Evolutionary conservation across 2,888 invertebrate genomes (phyloP).

Genomic region (Tetranychus piercei): DNA sequence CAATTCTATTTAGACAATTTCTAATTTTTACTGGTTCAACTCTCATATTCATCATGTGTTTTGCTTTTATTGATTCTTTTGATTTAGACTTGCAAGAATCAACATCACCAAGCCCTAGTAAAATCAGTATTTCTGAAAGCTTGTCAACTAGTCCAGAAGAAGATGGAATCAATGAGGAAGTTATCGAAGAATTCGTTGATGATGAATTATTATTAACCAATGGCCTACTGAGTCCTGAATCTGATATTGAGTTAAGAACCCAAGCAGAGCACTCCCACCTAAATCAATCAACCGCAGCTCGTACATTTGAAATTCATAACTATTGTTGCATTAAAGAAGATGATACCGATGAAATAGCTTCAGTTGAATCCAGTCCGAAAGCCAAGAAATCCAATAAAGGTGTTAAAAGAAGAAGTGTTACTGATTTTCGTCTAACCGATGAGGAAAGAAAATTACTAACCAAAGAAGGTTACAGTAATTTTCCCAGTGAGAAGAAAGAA

Average conservation of each 20-base stretch:
- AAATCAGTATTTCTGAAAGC: slow-evolving; percentile 1
- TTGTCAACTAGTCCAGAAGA: not conserved
- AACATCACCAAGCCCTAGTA: slow-evolving; percentile 5
- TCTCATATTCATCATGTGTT: too few relatives aligned
- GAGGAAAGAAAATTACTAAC: slow-evolving; percentile 21
- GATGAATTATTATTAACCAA: not conserved
- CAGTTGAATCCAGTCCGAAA: not conserved
- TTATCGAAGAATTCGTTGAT: not conserved
- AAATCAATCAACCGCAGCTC: not conserved
- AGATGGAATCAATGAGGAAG: not conserved
- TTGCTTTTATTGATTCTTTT: not conserved
- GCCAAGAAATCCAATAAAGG: not conserved
- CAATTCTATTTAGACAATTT: too few relatives aligned
- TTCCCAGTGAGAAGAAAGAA: slow-evolving; percentile 18
- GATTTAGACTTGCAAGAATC: not conserved
- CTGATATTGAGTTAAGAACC: not conserved
- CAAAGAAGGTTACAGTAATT: slow-evolving; percentile 23
- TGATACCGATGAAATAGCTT: not conserved
- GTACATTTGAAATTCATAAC: not conserved
- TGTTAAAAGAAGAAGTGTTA: not conserved
- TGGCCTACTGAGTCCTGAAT: not conserved
- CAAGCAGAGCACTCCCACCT: not conserved
- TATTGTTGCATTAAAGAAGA: not conserved
- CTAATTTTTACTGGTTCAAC: too few relatives aligned
- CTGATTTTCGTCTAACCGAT: slow-evolving; percentile 22